These are phyloP conservation scores for Palythoa heliodiscus DNA, from an alignment of 92 coral and sea anemone species.

Conservation along the genomic window DNA sequence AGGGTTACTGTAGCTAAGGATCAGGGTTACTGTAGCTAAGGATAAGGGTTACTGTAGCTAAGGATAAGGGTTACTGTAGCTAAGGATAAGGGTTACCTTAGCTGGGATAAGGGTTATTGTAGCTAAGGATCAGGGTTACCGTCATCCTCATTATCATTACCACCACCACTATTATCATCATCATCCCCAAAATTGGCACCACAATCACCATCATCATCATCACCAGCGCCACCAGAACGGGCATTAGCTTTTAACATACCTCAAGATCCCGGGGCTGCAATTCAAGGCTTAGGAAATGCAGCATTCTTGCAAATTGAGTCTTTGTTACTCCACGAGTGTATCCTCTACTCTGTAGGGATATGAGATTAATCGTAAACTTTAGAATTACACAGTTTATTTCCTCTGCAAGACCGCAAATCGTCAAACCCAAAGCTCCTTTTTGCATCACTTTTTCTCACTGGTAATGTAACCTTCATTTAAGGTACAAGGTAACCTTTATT, in stretches of 20 bases:
- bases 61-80: too few species aligned
- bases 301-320: conserved; percentile 90
- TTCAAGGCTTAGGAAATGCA: conserved; percentile 82
- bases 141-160: not conserved
- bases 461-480: too few species aligned
- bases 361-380: not conserved
- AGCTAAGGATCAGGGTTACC: too few species aligned
- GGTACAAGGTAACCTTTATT: too few species aligned
- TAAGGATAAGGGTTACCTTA: too few species aligned
- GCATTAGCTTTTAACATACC: conserved; percentile 52
- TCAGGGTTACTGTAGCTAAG: too few species aligned
- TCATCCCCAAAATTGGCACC: not conserved
- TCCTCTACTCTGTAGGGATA: conserved; percentile 79
- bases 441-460: too few species aligned
- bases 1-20: too few species aligned
- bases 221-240: not conserved
- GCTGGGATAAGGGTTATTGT: too few species aligned
- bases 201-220: not conserved
- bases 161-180: not conserved
- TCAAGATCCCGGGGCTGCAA: conserved; percentile 89
- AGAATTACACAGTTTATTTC: not conserved
- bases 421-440: too few species aligned
- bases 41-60: too few species aligned
- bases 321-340: conserved; percentile 96
- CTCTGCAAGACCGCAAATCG: too few species aligned